Evolutionary conservation across 2,888 invertebrate genomes (phyloP).

Genomic region (Euzophera pinguis): DNA sequence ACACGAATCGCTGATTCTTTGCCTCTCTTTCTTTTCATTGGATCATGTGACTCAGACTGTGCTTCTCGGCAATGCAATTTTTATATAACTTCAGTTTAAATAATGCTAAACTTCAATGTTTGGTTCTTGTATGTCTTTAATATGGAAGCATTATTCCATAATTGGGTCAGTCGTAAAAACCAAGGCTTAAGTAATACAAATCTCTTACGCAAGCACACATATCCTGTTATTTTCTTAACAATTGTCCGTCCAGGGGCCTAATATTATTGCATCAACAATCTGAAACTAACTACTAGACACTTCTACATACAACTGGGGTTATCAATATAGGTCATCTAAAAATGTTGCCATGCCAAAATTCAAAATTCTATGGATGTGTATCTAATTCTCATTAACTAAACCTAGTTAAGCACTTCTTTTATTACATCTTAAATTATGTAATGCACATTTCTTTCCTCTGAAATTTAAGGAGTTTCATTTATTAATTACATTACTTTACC

Average conservation of each 20-base stretch:
- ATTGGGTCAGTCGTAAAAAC: conserved; percentile 8
- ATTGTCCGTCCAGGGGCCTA: conserved; percentile 4
- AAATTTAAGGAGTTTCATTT: no score
- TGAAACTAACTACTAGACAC: neutral
- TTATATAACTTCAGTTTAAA: neutral
- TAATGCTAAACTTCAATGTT: neutral
- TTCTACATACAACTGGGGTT: neutral
- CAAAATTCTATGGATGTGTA: no score
- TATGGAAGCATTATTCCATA: neutral
- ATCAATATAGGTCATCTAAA: neutral
- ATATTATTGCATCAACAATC: conserved; percentile 2
- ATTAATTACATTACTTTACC: no score
- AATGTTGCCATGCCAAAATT: no score
- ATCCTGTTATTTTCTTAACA: conserved; percentile 8
- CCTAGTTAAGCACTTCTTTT: no score
- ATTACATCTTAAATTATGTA: no score
- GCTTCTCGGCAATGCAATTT: no score
- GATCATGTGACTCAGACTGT: no score
- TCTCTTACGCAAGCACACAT: conserved; percentile 1
- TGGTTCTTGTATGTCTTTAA: neutral
- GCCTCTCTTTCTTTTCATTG: no score
- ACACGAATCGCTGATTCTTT: no score
- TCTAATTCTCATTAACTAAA: no score
- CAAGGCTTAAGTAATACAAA: neutral
- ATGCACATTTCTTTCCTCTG: no score